These are phyloP conservation scores for Drosophila mettleri DNA, from an alignment of 2,888 invertebrate species.

Conservation along the genomic window DNA sequence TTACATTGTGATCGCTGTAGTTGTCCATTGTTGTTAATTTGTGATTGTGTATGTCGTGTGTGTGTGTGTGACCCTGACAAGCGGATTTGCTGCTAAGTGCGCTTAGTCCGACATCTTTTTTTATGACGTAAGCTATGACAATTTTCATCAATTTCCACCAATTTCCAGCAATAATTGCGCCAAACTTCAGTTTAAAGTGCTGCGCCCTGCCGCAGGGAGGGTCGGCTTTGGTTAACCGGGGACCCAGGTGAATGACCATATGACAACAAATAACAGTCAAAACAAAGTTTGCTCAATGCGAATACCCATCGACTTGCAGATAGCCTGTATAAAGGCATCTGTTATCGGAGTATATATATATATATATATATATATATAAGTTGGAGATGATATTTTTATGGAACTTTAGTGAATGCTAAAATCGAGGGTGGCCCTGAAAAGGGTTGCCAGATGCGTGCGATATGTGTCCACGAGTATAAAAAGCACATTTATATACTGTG, in stretches of 20 bases:
- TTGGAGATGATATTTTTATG: too few species aligned
- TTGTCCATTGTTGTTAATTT: slow-evolving; percentile 52
- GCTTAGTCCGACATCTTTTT: slow-evolving; percentile 31
- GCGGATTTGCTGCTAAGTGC: slow-evolving; percentile 69
- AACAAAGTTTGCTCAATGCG: neutral
- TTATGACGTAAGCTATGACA: slow-evolving; percentile 47
- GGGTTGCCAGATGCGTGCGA: too few species aligned
- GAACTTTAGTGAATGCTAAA: too few species aligned
- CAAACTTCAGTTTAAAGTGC: slow-evolving; percentile 17
- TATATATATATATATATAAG: too few species aligned
- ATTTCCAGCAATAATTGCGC: slow-evolving; percentile 20
- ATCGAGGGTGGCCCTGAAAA: too few species aligned
- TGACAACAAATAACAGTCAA: slow-evolving; percentile 65
- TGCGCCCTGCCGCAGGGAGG: slow-evolving; percentile 13
- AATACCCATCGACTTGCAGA: neutral
- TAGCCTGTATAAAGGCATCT: neutral
- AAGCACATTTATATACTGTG: too few species aligned
- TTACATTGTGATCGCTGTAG: slow-evolving; percentile 47
- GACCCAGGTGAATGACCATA: slow-evolving; percentile 59
- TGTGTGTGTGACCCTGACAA: slow-evolving; percentile 49
- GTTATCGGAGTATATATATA: too few species aligned
- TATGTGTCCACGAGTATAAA: too few species aligned
- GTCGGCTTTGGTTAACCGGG: slow-evolving; percentile 9
- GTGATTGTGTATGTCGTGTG: slow-evolving; percentile 15
- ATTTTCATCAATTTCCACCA: slow-evolving; percentile 37